A percentile compares a stretch with the other conserved stretches of the same genome.
phyloP scores from a whole-genome alignment of 2,113 vertebrate genomes.

The Heliornis fulica region DNA sequence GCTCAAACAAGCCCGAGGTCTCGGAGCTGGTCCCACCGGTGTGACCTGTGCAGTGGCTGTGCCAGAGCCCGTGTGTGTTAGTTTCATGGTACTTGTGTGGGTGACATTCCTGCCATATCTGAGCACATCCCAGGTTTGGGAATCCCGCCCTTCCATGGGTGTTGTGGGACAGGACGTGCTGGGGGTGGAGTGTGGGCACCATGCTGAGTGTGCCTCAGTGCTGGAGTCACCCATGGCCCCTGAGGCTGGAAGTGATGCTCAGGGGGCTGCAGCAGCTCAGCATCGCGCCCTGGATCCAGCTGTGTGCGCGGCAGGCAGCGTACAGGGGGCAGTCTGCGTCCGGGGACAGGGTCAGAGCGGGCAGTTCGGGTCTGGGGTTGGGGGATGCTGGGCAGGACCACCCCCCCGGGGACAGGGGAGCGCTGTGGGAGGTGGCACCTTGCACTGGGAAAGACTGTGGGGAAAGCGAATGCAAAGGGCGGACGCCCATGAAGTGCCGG shows the following conservation, averaged over 20 bases:
- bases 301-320: rapidly evolving
- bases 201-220: not conserved
- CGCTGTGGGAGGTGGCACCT: not conserved
- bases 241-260: not conserved
- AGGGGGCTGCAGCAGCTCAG: not conserved
- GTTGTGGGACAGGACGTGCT: not conserved
- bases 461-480: not conserved
- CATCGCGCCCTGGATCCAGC: rapidly evolving
- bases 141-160: no score
- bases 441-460: rapidly evolving
- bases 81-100: not conserved
- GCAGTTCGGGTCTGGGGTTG: not conserved
- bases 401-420: rapidly evolving
- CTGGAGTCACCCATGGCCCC: rapidly evolving
- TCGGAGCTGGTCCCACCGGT: not conserved
- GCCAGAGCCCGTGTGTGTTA: rapidly evolving
- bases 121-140: not conserved
- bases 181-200: rapidly evolving
- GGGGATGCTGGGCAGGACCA: not conserved
- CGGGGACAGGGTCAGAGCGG: not conserved
- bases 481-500: not conserved
- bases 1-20: not conserved
- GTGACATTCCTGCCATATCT: rapidly evolving
- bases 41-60: rapidly evolving
- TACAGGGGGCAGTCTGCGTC: not conserved